Evolutionary conservation across 53 echinoderm and acorn worm genomes (phyloP).

Genomic region (Holothuria leucospilota): DNA sequence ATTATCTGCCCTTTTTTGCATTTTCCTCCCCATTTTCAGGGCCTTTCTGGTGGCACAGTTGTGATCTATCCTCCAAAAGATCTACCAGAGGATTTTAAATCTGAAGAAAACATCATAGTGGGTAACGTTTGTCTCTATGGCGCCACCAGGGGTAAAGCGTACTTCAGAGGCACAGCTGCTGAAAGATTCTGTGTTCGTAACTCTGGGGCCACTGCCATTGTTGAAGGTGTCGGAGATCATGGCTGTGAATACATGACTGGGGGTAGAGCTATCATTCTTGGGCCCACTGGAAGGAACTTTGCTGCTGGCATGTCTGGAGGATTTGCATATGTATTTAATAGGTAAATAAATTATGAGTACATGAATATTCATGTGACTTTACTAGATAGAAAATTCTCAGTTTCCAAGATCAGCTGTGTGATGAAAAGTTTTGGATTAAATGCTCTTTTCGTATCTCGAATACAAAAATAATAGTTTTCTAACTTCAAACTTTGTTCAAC

Average conservation of each 20-base stretch:
- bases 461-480: too few species aligned
- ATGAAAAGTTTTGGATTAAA: too few species aligned
- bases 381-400: neutral
- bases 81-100: constrained; percentile 74
- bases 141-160: constrained; percentile 91
- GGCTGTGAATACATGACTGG: constrained; percentile 99
- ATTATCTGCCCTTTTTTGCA: too few species aligned
- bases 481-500: too few species aligned
- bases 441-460: too few species aligned
- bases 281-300: constrained; percentile 97
- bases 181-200: constrained; percentile 98
- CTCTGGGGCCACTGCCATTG: constrained; percentile 91
- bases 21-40: constrained; percentile 55
- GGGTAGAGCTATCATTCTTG: constrained; percentile 86
- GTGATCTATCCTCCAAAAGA: constrained; percentile 88
- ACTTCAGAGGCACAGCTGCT: constrained; percentile 88
- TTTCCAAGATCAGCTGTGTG: neutral
- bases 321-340: constrained; percentile 90
- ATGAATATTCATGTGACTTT: neutral
- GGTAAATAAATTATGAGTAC: constrained; percentile 50
- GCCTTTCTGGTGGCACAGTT: constrained; percentile 91
- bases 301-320: constrained; percentile 99
- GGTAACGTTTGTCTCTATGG: constrained; percentile 98
- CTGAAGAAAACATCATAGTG: constrained; percentile 92
- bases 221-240: constrained; percentile 95